These are phyloP conservation scores for Pseudochirops cupreus DNA, from an alignment of 2,797 vertebrate species.

Conservation along the genomic window DNA sequence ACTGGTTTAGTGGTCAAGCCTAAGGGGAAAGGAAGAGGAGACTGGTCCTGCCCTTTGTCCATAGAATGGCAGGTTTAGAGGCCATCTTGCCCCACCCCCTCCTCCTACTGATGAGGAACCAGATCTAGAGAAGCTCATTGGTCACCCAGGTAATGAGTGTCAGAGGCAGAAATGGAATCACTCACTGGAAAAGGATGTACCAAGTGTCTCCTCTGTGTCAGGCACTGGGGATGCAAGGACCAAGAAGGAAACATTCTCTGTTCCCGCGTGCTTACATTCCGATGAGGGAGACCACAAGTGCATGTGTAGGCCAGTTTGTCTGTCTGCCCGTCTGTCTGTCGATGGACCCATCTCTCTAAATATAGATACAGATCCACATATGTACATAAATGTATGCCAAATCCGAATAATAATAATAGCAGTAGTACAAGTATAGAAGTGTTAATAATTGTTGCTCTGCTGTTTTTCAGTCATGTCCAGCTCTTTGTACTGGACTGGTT, in stretches of 20 bases:
- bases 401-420: no score
- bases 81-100: background rate
- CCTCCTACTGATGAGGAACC: background rate
- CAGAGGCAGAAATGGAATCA: background rate
- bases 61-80: background rate
- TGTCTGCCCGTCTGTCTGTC: no score
- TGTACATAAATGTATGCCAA: no score
- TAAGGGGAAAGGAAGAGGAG: background rate
- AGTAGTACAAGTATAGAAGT: background rate
- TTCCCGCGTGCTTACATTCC: background rate
- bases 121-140: background rate
- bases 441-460: background rate
- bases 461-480: no score
- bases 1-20: background rate
- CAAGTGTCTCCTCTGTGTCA: background rate
- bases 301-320: background rate
- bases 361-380: no score
- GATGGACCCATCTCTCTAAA: no score
- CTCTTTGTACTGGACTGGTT: background rate
- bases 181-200: background rate
- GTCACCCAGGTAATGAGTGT: background rate
- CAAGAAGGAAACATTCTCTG: background rate
- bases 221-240: background rate
- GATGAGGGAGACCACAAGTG: background rate
- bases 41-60: background rate